Evolutionary conservation across 2,888 invertebrate species (phyloP).

Genomic region (Axea sp.): DNA sequence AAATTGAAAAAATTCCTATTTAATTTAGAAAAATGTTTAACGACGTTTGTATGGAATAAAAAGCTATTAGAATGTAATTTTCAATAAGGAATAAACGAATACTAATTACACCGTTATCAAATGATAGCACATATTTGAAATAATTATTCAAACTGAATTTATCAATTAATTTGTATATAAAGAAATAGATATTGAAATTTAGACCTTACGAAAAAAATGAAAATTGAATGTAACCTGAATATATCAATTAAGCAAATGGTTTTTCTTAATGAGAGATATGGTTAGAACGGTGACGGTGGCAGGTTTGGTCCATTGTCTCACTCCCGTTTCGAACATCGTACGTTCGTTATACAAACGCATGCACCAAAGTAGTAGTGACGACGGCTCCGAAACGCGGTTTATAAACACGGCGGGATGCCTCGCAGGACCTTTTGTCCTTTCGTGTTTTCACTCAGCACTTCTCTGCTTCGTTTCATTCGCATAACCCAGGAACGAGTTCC

Average conservation of each 20-base stretch:
- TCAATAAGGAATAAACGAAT: too few species aligned
- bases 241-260: slow-evolving; percentile 59
- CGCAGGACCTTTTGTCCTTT: slow-evolving; percentile 70
- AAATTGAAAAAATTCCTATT: too few species aligned
- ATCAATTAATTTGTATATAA: too few species aligned
- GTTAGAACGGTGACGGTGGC: slow-evolving; percentile 42
- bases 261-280: slow-evolving; percentile 57
- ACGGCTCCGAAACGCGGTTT: slow-evolving; percentile 48
- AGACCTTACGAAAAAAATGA: slow-evolving; percentile 33
- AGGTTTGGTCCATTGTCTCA: slow-evolving; percentile 59
- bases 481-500: slow-evolving; percentile 69
- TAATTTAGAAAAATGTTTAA: too few species aligned
- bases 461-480: slow-evolving; percentile 67
- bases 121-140: too few species aligned
- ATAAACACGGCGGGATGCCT: slow-evolving; percentile 66
- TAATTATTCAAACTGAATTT: too few species aligned
- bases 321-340: slow-evolving; percentile 42
- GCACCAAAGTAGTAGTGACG: slow-evolving; percentile 41
- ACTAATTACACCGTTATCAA: too few species aligned
- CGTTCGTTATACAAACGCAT: slow-evolving; percentile 59
- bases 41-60: too few species aligned
- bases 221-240: slow-evolving; percentile 30
- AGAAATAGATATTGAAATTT: too few species aligned
- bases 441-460: slow-evolving; percentile 69
- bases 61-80: too few species aligned